phyloP scores from a whole-genome alignment of 2,113 vertebrate species.

The Cinclus mexicanus region DNA sequence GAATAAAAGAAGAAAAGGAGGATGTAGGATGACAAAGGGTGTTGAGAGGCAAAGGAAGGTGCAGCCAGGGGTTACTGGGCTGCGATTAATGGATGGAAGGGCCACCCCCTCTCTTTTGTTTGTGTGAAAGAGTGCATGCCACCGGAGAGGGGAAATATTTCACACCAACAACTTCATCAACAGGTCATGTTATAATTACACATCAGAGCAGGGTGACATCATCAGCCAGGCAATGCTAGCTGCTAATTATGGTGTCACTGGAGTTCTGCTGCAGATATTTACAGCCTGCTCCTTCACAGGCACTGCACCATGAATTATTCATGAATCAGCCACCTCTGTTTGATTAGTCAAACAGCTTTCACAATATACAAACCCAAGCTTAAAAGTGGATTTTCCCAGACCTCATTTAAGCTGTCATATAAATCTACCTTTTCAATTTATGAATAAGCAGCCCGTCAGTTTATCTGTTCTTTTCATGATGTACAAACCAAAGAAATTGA shows the following conservation, averaged over 20 bases:
- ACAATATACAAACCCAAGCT: not conserved
- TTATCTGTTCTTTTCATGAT: slow-evolving; percentile 11
- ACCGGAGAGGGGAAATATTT: accelerated
- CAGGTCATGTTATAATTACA: not conserved
- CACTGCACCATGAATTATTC: slow-evolving; percentile 18
- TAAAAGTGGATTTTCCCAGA: slow-evolving; percentile 21
- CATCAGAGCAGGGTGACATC: not conserved
- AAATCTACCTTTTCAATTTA: slow-evolving; percentile 27
- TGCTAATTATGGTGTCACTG: slow-evolving; percentile 24
- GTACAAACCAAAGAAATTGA: not conserved
- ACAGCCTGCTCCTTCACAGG: not conserved
- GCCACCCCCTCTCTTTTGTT: accelerated
- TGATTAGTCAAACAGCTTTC: slow-evolving; percentile 32
- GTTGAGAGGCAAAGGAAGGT: not conserved
- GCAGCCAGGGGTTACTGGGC: not conserved
- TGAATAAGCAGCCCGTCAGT: slow-evolving; percentile 5
- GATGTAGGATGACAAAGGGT: accelerated
- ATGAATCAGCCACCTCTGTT: slow-evolving; percentile 10
- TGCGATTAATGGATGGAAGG: not conserved
- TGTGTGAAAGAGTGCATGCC: not conserved
- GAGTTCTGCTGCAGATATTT: slow-evolving; percentile 8
- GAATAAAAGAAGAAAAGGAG: not conserved
- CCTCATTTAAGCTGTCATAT: slow-evolving; percentile 22
- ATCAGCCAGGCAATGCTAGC: not conserved
- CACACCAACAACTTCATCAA: not conserved